These are phyloP conservation scores for Dastarcus helophoroides DNA, from an alignment of 2,888 invertebrate species.

Conservation along the genomic window DNA sequence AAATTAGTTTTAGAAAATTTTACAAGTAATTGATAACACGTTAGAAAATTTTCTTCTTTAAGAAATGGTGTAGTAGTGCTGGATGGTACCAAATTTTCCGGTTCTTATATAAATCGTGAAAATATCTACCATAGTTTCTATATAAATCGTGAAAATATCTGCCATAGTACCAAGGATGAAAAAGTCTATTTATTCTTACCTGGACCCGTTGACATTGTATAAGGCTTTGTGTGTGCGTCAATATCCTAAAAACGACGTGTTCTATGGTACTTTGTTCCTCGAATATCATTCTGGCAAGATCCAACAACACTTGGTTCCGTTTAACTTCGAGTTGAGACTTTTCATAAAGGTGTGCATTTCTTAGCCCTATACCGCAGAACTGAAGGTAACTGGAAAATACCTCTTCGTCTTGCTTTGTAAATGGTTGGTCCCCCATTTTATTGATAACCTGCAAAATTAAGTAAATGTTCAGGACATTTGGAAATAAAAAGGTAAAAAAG, in stretches of 20 bases:
- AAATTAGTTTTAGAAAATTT: too few species aligned
- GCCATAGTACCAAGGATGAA: too few species aligned
- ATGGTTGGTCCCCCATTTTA: constrained; percentile 74
- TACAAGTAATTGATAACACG: too few species aligned
- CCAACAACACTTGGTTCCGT: constrained; percentile 86
- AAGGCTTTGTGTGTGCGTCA: constrained; percentile 87
- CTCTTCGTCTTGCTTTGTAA: constrained; percentile 78
- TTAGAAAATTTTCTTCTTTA: too few species aligned
- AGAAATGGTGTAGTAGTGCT: too few species aligned
- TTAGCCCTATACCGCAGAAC: constrained; percentile 90
- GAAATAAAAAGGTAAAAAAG: too few species aligned
- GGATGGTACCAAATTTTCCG: too few species aligned
- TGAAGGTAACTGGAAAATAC: constrained; percentile 88
- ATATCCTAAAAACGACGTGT: constrained; percentile 85
- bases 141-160: too few species aligned
- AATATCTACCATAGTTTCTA: too few species aligned
- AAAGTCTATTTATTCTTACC: constrained; percentile 46
- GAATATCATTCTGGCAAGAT: constrained; percentile 92
- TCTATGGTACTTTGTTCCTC: constrained; percentile 95
- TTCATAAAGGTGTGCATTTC: constrained; percentile 94
- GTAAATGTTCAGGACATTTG: too few species aligned
- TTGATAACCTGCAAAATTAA: constrained; percentile 73
- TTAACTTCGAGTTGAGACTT: constrained; percentile 90
- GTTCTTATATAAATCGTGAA: too few species aligned
- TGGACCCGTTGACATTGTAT: constrained; percentile 93